Base-by-base conservation (phyloP, 2,888 invertebrate genomes). In the Hypolimnas misippus region DNA sequence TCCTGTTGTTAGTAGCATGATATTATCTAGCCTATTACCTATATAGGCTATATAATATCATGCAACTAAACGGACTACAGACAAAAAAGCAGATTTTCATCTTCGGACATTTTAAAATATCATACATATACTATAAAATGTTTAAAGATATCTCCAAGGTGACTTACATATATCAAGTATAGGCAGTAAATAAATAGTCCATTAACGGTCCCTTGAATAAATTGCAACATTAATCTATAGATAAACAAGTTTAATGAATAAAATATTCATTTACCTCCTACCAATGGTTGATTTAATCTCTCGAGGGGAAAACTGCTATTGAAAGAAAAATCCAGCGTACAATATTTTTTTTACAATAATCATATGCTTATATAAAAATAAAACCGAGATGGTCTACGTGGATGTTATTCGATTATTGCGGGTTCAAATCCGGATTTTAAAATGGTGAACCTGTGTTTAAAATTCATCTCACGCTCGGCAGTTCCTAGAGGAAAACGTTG, bases 201-300 rank as follows among this genome's bases (percentile, higher is more conserved):
- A 46, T 6, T n/a, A 21, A 10, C 6, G 0, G n/a, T 21, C 21
- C 21, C 25, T 29, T 14, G 3, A 14, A 49, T 25, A 1, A 1
- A 5, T 7, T 16, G 1, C 25, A 49, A 29, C 29, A 14, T 42
- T 14, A n/a, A 49, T 25, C 25, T n/a, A 25, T 5, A 14, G 2
- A 29, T 29, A 29, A 29, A 49, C 8, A 29, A 21, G 14, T 29
- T 7, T n/a, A 16, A 49, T 49, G 14, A 49, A 49, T 29, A 49
- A 49, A 14, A 5, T 14, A 49, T 12, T 14, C 25, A 49, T 49
- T 49, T 25, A 49, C 25, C n/a, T n/a, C 14, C 14, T 25, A 49
- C 6, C 21, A 29, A 25, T 49, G 49, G 25, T 49, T 29, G n/a
- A 6, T 49, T 29, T n/a, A 49, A 49, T 49, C 14, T 6, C 29